Evolutionary conservation across 2,888 invertebrate genomes (phyloP).

Genomic region (Philereme transversata): DNA sequence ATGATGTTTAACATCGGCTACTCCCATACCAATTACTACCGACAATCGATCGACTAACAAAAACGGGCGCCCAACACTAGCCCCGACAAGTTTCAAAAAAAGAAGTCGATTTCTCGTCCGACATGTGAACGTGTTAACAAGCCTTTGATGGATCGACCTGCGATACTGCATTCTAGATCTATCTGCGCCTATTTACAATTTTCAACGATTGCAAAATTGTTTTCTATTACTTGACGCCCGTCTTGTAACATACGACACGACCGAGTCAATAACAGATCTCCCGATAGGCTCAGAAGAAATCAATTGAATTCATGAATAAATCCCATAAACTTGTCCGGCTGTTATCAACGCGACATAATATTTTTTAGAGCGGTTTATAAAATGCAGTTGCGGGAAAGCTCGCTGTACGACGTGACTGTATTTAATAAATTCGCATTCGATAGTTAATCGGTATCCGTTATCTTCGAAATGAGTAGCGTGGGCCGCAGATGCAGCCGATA

Average conservation of each 20-base stretch:
- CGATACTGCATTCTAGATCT: constrained; percentile 57
- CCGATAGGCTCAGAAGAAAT: constrained; percentile 67
- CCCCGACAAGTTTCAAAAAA: constrained; percentile 59
- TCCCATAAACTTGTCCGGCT: constrained; percentile 67
- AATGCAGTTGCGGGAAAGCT: constrained; percentile 59
- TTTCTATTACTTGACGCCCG: constrained; percentile 58
- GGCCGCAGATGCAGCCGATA: constrained; percentile 69
- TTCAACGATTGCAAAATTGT: constrained; percentile 55
- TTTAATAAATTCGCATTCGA: constrained; percentile 74
- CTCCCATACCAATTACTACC: constrained; percentile 82
- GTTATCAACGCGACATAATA: constrained; percentile 71
- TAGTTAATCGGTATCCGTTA: constrained; percentile 65
- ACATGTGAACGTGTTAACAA: constrained; percentile 74
- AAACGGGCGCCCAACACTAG: constrained; percentile 72
- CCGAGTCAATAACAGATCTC: constrained; percentile 56
- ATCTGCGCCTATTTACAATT: constrained; percentile 51
- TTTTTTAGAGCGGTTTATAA: constrained; percentile 66
- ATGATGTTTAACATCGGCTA: constrained; percentile 80
- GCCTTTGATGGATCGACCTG: constrained; percentile 75
- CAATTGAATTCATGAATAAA: constrained; percentile 79
- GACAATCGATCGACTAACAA: constrained; percentile 72
- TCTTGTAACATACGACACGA: constrained; percentile 42
- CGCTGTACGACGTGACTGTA: constrained; percentile 47
- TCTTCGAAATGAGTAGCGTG: constrained; percentile 73
- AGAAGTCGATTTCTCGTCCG: constrained; percentile 44